A percentile compares a stretch with the other conserved stretches of the same genome.
Conservation (phyloP, 2,888 invertebrate genomes). For the Plebejus anna region DNA sequence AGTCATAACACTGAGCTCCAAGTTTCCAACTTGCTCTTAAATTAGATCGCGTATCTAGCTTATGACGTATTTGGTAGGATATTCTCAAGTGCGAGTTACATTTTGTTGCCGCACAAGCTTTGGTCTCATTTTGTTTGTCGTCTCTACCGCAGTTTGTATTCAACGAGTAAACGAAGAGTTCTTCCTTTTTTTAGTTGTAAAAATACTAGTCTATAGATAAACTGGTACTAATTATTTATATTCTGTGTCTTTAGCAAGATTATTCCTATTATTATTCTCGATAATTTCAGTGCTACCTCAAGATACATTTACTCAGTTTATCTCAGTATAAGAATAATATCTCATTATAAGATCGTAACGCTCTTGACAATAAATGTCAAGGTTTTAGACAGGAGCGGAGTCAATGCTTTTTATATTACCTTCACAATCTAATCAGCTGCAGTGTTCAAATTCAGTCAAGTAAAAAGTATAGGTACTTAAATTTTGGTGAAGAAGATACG, state of each 20-base stretch:
- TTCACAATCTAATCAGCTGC: background rate
- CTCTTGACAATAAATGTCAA: background rate
- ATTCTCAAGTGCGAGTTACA: background rate
- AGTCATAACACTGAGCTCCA: background rate
- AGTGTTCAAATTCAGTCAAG: background rate
- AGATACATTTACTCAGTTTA: background rate
- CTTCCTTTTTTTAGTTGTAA: background rate
- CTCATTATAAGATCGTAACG: background rate
- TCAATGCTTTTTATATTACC: background rate
- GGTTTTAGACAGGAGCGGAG: background rate
- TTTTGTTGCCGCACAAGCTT: background rate
- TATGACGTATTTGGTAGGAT: constrained; percentile 19
- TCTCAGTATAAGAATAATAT: background rate
- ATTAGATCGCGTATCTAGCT: constrained; percentile 14
- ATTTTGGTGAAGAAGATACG: background rate
- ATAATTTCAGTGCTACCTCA: background rate
- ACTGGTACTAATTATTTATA: no score
- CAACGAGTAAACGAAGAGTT: background rate
- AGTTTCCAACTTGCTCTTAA: constrained; percentile 17
- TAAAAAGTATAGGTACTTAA: background rate
- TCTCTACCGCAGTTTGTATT: background rate
- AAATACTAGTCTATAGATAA: background rate
- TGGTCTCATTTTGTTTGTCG: background rate
- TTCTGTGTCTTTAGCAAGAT: background rate
- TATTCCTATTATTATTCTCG: background rate